Percentiles rank a stretch among this genome's conserved stretches.
These are phyloP conservation scores for Cosmorhoe ocellata DNA, from an alignment of 2,888 invertebrate species.

Conservation along the genomic window DNA sequence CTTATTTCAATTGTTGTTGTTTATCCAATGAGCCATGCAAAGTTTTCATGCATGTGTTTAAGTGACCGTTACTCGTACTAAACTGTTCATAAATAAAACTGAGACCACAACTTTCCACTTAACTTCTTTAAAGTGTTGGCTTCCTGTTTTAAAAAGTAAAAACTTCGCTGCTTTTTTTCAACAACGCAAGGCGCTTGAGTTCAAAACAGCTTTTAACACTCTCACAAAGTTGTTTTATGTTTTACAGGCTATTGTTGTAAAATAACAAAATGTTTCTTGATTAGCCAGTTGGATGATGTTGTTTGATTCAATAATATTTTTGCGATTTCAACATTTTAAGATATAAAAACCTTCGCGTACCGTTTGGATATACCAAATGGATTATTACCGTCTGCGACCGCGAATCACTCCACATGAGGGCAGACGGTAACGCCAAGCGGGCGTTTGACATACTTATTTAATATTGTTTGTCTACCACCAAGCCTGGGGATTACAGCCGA, in stretches of 20 bases:
- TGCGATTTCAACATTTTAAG: no score
- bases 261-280: neutral
- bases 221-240: conserved; percentile 40
- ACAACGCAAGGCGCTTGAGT: conserved; percentile 64
- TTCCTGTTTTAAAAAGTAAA: conserved; percentile 74
- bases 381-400: no score
- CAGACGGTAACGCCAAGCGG: no score
- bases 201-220: conserved; percentile 75
- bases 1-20: conserved; percentile 4
- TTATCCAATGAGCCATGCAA: conserved; percentile 18
- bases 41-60: conserved; percentile 40
- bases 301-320: no score
- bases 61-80: conserved; percentile 57
- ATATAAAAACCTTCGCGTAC: no score
- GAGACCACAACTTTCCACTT: conserved; percentile 75
- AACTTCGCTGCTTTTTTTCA: conserved; percentile 62
- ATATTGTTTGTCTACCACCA: no score
- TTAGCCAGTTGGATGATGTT: neutral
- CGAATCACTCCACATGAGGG: no score
- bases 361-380: no score
- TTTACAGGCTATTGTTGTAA: conserved; percentile 17
- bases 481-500: no score
- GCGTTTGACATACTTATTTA: no score
- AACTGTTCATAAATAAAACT: conserved; percentile 71
- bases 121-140: conserved; percentile 76